These are phyloP conservation scores for Blomia tropicalis DNA, from an alignment of 2,888 invertebrate genomes.

Conservation along the genomic window DNA sequence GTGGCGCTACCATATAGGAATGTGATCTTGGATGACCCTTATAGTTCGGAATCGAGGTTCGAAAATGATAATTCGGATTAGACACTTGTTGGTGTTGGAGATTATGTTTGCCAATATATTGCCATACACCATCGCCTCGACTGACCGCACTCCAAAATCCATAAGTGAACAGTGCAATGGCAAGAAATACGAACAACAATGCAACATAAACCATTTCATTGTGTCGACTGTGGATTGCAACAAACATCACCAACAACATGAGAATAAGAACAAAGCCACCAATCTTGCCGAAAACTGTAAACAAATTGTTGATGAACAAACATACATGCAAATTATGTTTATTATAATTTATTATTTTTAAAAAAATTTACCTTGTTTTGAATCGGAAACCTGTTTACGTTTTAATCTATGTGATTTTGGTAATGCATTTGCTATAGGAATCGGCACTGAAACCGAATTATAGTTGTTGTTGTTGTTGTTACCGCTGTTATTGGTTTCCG, in stretches of 20 bases:
- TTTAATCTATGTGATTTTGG: background rate
- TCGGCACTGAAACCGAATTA: background rate
- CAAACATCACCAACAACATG: slow-evolving; percentile 18
- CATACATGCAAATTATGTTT: background rate
- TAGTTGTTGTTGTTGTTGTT: too few species aligned
- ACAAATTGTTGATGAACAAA: background rate
- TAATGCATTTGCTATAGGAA: background rate
- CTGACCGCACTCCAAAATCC: slow-evolving; percentile 20
- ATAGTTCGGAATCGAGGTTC: background rate
- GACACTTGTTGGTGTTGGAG: slow-evolving; percentile 24
- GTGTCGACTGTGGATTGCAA: slow-evolving; percentile 13
- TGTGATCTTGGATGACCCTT: slow-evolving; percentile 5
- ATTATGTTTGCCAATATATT: slow-evolving; percentile 22
- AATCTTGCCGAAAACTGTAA: slow-evolving; percentile 15
- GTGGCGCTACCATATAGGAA: slow-evolving; percentile 17
- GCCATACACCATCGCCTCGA: slow-evolving; percentile 22
- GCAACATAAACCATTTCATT: slow-evolving; percentile 24
- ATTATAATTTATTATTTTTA: background rate
- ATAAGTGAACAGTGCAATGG: slow-evolving; percentile 18
- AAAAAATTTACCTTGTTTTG: background rate
- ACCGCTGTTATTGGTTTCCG: too few species aligned
- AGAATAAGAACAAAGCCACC: slow-evolving; percentile 16
- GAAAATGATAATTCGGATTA: slow-evolving; percentile 23
- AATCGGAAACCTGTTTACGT: background rate
- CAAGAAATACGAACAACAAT: slow-evolving; percentile 11